These are phyloP conservation scores for Lasioglossum zephyrum DNA, from an alignment of 2,888 invertebrate genomes.

Conservation along the genomic window DNA sequence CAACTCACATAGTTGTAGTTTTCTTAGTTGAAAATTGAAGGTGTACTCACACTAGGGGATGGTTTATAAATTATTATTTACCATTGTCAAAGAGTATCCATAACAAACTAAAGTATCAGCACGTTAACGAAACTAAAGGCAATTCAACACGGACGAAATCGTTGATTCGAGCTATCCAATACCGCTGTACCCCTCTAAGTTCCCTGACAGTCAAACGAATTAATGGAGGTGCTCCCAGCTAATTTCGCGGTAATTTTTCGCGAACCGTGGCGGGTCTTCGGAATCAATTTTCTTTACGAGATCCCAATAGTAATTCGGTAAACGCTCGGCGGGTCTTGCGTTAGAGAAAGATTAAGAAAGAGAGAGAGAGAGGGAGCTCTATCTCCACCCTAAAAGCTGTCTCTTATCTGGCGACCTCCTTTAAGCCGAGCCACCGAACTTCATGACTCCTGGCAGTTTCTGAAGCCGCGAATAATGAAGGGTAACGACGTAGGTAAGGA, in stretches of 20 bases:
- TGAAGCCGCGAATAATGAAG: conserved; percentile 38
- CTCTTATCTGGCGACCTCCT: conserved; percentile 70
- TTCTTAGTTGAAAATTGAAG: too few relatives aligned
- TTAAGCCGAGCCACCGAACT: conserved; percentile 23
- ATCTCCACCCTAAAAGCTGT: conserved; percentile 71
- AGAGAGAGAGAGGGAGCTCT: conserved; percentile 60
- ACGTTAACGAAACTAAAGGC: background rate
- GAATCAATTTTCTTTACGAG: conserved; percentile 11
- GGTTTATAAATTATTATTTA: too few relatives aligned
- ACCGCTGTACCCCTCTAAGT: background rate
- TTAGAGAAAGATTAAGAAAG: conserved; percentile 10
- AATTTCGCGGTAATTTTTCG: conserved; percentile 11
- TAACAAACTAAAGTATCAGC: too few relatives aligned
- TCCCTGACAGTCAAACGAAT: background rate
- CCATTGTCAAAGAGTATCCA: too few relatives aligned
- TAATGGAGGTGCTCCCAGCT: background rate
- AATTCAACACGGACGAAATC: background rate
- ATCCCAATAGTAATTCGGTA: conserved; percentile 49
- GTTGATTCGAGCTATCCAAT: background rate
- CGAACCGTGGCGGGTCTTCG: background rate
- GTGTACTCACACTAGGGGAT: too few relatives aligned
- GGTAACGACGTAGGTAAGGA: conserved; percentile 45
- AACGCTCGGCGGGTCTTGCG: conserved; percentile 51
- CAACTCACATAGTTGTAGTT: too few relatives aligned
- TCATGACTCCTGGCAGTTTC: conserved; percentile 33